phyloP scores from a whole-genome alignment of 2,888 invertebrate species.

The Leptopilina drosophilae region DNA sequence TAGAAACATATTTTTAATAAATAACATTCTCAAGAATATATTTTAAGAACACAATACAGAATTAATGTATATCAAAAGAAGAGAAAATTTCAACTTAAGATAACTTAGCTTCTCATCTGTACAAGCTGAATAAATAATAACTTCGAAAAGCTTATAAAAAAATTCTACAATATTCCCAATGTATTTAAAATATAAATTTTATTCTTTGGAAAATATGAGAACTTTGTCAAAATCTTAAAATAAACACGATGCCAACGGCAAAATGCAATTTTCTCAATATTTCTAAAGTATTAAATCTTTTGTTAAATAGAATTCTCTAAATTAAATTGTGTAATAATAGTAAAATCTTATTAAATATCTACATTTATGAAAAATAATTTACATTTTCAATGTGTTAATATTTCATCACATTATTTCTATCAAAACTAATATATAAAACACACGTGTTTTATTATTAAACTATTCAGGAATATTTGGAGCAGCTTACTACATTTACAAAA shows the following conservation, averaged over 20 bases:
- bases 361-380: neutral
- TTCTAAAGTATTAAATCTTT: neutral
- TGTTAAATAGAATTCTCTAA: neutral
- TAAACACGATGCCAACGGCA: neutral
- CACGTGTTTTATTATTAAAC: slow-evolving; percentile 2
- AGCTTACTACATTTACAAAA: neutral
- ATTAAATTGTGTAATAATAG: no score
- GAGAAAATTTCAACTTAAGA: no score
- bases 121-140: no score
- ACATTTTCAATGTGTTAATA: neutral
- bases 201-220: neutral
- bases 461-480: neutral
- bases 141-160: no score
- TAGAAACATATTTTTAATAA: no score
- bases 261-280: neutral
- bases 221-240: neutral
- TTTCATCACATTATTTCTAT: neutral
- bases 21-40: no score
- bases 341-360: no score
- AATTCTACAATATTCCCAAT: neutral
- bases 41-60: no score
- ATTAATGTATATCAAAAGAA: no score
- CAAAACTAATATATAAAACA: neutral
- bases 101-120: no score
- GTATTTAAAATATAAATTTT: neutral